phyloP scores from a whole-genome alignment of 1,140 invertebrate genomes.

The Drosophila nannoptera region DNA sequence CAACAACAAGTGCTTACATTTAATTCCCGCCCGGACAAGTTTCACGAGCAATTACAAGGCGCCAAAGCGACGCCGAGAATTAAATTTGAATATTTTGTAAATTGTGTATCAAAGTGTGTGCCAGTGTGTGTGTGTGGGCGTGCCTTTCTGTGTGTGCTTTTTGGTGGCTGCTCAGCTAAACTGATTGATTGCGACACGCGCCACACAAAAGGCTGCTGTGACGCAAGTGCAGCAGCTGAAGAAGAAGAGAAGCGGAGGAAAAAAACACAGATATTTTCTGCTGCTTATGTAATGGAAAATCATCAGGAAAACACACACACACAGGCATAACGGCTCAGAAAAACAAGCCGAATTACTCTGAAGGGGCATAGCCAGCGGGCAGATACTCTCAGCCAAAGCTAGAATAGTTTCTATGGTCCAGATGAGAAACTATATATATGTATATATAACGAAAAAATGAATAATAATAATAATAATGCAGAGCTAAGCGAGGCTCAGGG shows the following conservation, averaged over 20 bases:
- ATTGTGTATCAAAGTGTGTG: slow-evolving; percentile 8
- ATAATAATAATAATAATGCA: too few species aligned
- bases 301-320: slow-evolving; percentile 39
- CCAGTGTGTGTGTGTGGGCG: background rate
- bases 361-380: background rate
- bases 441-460: too few species aligned
- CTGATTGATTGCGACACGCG: slow-evolving; percentile 41
- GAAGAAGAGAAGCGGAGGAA: background rate
- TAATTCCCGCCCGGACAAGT: background rate
- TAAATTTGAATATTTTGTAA: slow-evolving; percentile 28
- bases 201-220: slow-evolving; percentile 31
- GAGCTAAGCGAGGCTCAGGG: too few species aligned
- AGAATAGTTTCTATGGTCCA: too few species aligned
- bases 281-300: slow-evolving; percentile 65
- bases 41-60: slow-evolving; percentile 15
- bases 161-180: slow-evolving; percentile 1
- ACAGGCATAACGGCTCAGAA: background rate
- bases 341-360: background rate
- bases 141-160: background rate
- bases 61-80: slow-evolving; percentile 5
- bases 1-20: slow-evolving; percentile 1
- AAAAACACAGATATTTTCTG: background rate
- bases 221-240: slow-evolving; percentile 55
- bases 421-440: too few species aligned
- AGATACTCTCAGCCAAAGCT: too few species aligned